A percentile compares a stretch with the other conserved stretches of the same genome.
These are phyloP conservation scores for Bhutanitis thaidina DNA, from an alignment of 2,888 invertebrate genomes.

Conservation along the genomic window DNA sequence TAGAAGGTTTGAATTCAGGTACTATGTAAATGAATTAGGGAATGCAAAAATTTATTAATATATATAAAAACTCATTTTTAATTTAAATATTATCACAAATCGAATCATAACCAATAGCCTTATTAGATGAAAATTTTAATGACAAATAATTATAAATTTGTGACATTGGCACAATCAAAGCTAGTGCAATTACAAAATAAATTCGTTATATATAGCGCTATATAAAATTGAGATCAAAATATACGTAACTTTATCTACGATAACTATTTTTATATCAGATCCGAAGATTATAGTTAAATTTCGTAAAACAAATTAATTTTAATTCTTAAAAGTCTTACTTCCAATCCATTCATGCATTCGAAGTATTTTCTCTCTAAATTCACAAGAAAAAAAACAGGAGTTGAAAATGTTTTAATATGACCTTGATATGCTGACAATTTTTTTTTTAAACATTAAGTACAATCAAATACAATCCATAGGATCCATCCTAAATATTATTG, in stretches of 20 bases:
- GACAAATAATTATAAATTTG: too few species aligned
- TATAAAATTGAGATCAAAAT: conserved; percentile 16
- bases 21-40: background rate
- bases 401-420: background rate
- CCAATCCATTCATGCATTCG: too few species aligned
- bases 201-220: background rate
- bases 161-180: conserved; percentile 19
- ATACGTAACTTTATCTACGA: background rate
- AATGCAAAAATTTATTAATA: too few species aligned
- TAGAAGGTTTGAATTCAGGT: conserved; percentile 6
- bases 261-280: too few species aligned
- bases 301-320: background rate
- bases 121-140: too few species aligned
- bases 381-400: background rate
- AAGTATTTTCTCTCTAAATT: too few species aligned
- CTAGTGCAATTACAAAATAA: conserved; percentile 9
- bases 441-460: background rate
- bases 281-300: too few species aligned
- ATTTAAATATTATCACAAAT: too few species aligned
- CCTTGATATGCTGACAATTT: background rate
- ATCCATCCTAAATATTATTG: background rate
- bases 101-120: too few species aligned
- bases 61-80: too few species aligned
- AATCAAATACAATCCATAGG: background rate
- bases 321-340: too few species aligned